Percentiles rank a stretch among this genome's conserved stretches.
Conservation (phyloP, 2,113 vertebrate species). For the Amphiprion percula region DNA sequence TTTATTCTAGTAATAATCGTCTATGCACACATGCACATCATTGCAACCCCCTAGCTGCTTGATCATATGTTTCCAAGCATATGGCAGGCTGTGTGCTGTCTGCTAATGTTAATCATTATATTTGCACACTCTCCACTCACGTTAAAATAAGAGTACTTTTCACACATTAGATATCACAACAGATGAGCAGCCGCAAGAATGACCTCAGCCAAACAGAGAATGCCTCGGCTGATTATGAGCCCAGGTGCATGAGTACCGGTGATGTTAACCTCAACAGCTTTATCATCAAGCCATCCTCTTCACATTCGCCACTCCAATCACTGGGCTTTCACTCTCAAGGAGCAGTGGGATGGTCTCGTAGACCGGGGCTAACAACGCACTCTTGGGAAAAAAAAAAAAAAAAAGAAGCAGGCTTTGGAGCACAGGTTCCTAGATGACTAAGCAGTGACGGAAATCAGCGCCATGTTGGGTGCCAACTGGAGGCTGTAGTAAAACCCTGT, state of each 20-base stretch:
- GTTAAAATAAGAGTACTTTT: background rate
- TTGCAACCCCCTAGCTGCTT: background rate
- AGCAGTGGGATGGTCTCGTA: slow-evolving; percentile 42
- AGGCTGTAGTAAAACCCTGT: slow-evolving; percentile 30
- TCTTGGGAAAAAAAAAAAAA: slow-evolving; percentile 10
- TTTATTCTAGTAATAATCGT: background rate
- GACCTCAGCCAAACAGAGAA: slow-evolving; percentile 14
- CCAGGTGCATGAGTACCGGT: slow-evolving; percentile 51
- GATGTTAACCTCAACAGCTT: slow-evolving; percentile 63
- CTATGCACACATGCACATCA: background rate
- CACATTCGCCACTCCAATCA: slow-evolving; percentile 73
- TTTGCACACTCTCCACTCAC: background rate
- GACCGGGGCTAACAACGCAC: slow-evolving; percentile 31
- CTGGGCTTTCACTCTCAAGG: slow-evolving; percentile 68
- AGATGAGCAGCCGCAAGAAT: background rate
- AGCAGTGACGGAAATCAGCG: slow-evolving; percentile 45
- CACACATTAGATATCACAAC: slow-evolving; percentile 37
- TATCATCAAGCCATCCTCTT: slow-evolving; percentile 53
- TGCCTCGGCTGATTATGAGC: slow-evolving; percentile 36
- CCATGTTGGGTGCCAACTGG: slow-evolving; percentile 20
- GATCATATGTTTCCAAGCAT: no score
- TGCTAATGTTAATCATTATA: no score
- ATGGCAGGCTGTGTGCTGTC: background rate
- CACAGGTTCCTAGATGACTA: slow-evolving; percentile 43
- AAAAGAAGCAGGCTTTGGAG: slow-evolving; percentile 4